Conservation (phyloP, 2,888 invertebrate species). For the Nezara viridula region DNA sequence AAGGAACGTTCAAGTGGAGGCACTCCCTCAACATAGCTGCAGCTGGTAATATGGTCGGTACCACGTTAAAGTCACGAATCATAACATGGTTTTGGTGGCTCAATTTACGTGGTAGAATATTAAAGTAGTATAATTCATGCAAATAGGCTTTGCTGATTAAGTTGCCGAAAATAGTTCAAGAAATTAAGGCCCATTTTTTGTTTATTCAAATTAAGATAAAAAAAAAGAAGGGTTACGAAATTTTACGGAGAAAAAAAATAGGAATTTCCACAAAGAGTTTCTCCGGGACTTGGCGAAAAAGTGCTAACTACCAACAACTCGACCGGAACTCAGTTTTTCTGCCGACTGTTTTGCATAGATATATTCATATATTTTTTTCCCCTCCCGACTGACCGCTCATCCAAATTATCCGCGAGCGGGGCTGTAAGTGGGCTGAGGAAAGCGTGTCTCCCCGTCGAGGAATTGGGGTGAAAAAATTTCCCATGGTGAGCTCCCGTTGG, state of each 20-base stretch:
- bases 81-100: too few species aligned
- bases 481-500: slow-evolving; percentile 45
- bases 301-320: slow-evolving; percentile 9
- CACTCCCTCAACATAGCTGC: too few species aligned
- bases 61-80: too few species aligned
- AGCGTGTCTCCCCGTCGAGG: slow-evolving; percentile 40
- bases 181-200: neutral
- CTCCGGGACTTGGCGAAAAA: neutral
- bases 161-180: too few species aligned
- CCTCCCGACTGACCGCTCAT: neutral
- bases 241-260: neutral
- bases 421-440: slow-evolving; percentile 36
- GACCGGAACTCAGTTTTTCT: slow-evolving; percentile 29
- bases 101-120: too few species aligned
- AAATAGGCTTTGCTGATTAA: too few species aligned
- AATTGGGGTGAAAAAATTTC: slow-evolving; percentile 54
- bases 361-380: slow-evolving; percentile 14
- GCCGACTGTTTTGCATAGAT: slow-evolving; percentile 10
- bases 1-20: too few species aligned
- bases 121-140: too few species aligned
- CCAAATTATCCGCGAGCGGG: slow-evolving; percentile 25
- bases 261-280: neutral
- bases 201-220: neutral
- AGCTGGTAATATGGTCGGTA: too few species aligned
- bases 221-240: neutral